phyloP scores from a whole-genome alignment of 2,113 vertebrate genomes.

The Bagarius yarrelli region DNA sequence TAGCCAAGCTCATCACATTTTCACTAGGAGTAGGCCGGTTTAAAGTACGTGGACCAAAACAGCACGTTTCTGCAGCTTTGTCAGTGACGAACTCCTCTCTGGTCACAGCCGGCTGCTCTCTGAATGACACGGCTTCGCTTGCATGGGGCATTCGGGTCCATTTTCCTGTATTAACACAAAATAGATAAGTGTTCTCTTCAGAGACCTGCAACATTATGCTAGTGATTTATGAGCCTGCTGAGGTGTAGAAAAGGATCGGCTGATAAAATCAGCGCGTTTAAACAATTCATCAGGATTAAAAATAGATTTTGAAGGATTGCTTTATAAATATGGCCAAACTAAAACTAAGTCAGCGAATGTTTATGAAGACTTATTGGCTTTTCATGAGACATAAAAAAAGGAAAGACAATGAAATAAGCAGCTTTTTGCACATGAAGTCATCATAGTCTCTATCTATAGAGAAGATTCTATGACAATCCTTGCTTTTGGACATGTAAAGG shows the following conservation, averaged over 20 bases:
- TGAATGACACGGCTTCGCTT: slow-evolving; percentile 46
- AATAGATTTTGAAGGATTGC: neutral
- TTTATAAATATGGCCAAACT: neutral
- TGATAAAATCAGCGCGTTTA: neutral
- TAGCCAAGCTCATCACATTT: slow-evolving; percentile 60
- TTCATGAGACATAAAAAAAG: neutral
- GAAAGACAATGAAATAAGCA: neutral
- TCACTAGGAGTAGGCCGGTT: slow-evolving; percentile 57
- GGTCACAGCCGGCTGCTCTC: slow-evolving; percentile 54
- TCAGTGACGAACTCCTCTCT: slow-evolving; percentile 50
- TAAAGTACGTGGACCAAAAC: slow-evolving; percentile 43
- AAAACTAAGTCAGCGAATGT: neutral
- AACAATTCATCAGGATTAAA: neutral
- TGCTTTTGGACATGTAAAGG: slow-evolving; percentile 48
- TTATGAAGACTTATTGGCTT: neutral
- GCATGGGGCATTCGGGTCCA: slow-evolving; percentile 57
- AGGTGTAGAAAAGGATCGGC: neutral
- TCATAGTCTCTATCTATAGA: neutral
- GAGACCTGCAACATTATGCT: slow-evolving; percentile 7
- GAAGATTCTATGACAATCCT: slow-evolving; percentile 26
- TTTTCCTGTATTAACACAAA: slow-evolving; percentile 60
- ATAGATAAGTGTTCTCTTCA: slow-evolving; percentile 36
- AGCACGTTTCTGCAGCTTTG: slow-evolving; percentile 47
- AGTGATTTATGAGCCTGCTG: slow-evolving; percentile 22
- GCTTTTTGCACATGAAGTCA: neutral